Evolutionary conservation across 2,797 vertebrate species (phyloP).

Genomic region (Enteromius fasciolatus): DNA sequence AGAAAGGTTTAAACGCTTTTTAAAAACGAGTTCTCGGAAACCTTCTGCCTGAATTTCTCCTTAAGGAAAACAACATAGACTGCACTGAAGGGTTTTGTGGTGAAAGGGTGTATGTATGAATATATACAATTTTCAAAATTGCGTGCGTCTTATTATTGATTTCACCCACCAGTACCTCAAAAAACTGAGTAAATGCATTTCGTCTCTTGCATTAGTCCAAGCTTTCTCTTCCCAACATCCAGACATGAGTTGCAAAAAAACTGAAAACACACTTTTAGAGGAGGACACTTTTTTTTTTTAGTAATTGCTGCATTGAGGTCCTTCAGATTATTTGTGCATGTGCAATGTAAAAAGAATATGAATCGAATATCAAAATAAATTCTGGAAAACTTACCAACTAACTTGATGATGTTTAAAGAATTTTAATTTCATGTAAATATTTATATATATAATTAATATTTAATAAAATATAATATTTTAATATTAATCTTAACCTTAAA

Average conservation of each 20-base stretch:
- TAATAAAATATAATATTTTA: too few relatives aligned
- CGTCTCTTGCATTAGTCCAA: slow-evolving; percentile 4
- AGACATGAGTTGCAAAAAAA: neutral
- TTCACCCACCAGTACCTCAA: slow-evolving; percentile 9
- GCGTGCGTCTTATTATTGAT: slow-evolving; percentile 29
- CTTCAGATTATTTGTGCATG: too few relatives aligned
- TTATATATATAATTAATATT: too few relatives aligned
- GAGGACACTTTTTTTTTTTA: neutral
- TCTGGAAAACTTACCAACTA: neutral
- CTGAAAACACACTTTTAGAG: neutral
- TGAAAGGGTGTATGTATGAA: slow-evolving; percentile 3
- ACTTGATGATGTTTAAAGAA: neutral
- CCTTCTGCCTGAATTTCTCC: slow-evolving; percentile 3
- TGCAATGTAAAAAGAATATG: neutral
- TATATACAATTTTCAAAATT: slow-evolving; percentile 17
- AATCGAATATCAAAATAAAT: neutral
- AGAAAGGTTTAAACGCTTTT: slow-evolving; percentile 41
- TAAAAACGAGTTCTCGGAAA: slow-evolving; percentile 14
- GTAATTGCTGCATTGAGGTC: neutral
- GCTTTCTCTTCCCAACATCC: neutral
- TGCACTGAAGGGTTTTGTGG: neutral
- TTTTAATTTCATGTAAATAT: too few relatives aligned
- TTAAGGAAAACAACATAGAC: slow-evolving; percentile 2
- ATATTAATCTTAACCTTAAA: too few relatives aligned
- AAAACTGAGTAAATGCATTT: slow-evolving; percentile 20